These are phyloP conservation scores for Cyprinodon diabolis DNA, from an alignment of 2,797 vertebrate genomes.

Conservation along the genomic window DNA sequence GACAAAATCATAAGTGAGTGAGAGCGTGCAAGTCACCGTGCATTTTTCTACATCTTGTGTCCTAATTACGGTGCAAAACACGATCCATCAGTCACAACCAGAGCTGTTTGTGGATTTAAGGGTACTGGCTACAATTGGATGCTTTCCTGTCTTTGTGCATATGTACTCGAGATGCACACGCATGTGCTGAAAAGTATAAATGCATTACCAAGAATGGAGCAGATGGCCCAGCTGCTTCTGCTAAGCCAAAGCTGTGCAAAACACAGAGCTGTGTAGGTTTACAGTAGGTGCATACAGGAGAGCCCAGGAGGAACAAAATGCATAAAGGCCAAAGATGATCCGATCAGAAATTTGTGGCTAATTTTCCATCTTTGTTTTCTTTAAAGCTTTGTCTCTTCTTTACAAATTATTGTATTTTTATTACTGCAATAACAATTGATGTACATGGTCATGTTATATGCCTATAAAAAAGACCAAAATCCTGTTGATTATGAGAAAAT, in stretches of 20 bases:
- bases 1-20: constrained; percentile 72
- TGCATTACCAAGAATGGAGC: constrained; percentile 72
- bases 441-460: too few relatives aligned
- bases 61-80: constrained; percentile 60
- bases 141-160: constrained; percentile 50
- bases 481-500: too few relatives aligned
- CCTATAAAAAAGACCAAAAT: too few relatives aligned
- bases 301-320: constrained; percentile 61
- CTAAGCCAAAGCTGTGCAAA: constrained; percentile 71
- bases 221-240: constrained; percentile 75
- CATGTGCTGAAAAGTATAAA: constrained; percentile 57
- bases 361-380: neutral
- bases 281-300: constrained; percentile 18
- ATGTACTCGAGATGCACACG: constrained; percentile 42
- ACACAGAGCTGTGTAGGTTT: constrained; percentile 54
- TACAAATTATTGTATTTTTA: too few relatives aligned
- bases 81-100: constrained; percentile 57
- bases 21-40: constrained; percentile 36
- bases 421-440: too few relatives aligned
- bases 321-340: constrained; percentile 49
- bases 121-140: constrained; percentile 34
- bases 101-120: constrained; percentile 44
- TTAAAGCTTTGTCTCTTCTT: neutral
- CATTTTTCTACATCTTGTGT: constrained; percentile 43
- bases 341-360: neutral